Evolutionary conservation across 2,113 vertebrate genomes (phyloP), one percentile per base, ranked within the genome.

Genomic region (Arvicanthis niloticus): DNA sequence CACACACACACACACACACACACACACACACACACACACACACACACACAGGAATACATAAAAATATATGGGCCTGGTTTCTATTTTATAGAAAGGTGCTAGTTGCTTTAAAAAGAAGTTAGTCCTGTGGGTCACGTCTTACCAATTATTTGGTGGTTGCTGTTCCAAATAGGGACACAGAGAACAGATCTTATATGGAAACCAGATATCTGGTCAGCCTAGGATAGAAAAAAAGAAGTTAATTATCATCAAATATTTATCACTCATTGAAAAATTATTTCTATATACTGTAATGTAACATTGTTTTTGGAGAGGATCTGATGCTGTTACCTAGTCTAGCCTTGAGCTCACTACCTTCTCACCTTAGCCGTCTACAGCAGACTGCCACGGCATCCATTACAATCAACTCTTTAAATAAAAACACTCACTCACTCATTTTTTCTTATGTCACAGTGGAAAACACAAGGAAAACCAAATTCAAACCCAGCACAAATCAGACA

Each of bases 151-250:
- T 99, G 99, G 97, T 99, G 99, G 97, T 98, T 99, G 98, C 99
- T 99, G 98, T 99, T 99, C 99, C 99, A 99, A 98, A 99, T 99
- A 48, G 99, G 99, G 93, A 99, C 99, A 96, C 99, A 99, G 78
- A 99, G 99, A 97, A 99, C 99, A 67, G 99, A 99, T 94, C 99
- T 99, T 98, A 99, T 99, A 78, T 99, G 99, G 98, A 99, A 99
- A 90, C 99, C 99, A 82, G 99, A 99, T 98, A 99, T 99, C 98
- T 99, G 99, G 96, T 99, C 99, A 86, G 99, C 99, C 99, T 99
- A 97, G 96, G 97, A 97, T 2, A 75, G n/a, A 97, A 97, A 88
- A 98, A 98, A 29, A 40, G 45, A 2, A 98, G 72, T 97, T 88
- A 24, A 70, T 97, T 94, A 93, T 94, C 94, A 84, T 89, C 89